Evolutionary conservation across 2,888 invertebrate genomes (phyloP), one percentile per base, ranked within the genome.

Genomic region (Microctonus aethiopoides): DNA sequence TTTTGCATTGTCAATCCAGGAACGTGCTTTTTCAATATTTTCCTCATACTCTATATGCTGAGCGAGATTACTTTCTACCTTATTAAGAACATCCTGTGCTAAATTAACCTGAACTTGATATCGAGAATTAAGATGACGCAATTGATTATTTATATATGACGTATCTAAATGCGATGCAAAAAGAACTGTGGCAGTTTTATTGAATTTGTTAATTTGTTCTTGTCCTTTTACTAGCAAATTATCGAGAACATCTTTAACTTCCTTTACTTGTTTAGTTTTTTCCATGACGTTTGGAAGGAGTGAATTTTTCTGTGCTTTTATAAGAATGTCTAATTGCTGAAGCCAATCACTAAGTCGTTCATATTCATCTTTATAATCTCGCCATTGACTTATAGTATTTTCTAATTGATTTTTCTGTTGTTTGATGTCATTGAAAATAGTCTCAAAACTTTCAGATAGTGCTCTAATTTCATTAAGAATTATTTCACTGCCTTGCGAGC

Each of bases 331-430:
- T 80, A 95, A 95, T 85, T 96, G 96, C 81, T 96, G 96, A 34
- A 97, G 86, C 96, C 96, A 97, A 84, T 97, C 96, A 63, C 95
- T 95, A 16, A 97, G 87, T 72, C 95, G 91, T 84, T 97, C 96
- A 81, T 95, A 96, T 86, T 97, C 96, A 81, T 96, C 96, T 86
- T 96, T 96, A 87, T 95, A 97, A 72, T 95, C 94, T 67, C 95
- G 91, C 94, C 96, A 95, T 81, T 95, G 94, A 65, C 90, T 89
- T 71, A 96, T 91, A 2, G 93, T 95, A 2, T 91, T 90, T 87
- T 95, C 95, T 22, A 97, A 85, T 83, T 94, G 93, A 76, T 92
- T 92, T 82, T 96, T 95, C 83, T 96, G 95, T 78, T 94, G 91
- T 81, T 92, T 92, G 39, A 97, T 92, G 82, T 96, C 96, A 86